Evolutionary conservation across 2,113 vertebrate genomes (phyloP).

Genomic region (Rhinopomastus cyanomelas): DNA sequence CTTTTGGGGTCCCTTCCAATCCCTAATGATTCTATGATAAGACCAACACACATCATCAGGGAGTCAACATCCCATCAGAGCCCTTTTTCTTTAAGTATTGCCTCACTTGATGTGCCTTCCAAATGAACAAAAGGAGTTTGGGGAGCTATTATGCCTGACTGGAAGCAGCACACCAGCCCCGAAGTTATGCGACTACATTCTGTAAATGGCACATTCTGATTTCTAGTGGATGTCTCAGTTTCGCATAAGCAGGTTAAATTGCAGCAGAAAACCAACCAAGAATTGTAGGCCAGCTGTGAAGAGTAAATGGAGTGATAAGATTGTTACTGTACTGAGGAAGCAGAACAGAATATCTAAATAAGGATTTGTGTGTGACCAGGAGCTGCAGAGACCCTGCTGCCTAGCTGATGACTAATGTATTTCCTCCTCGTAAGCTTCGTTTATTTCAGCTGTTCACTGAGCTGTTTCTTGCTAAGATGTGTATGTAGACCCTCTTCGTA

Average conservation of each 20-base stretch:
- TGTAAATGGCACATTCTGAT: not conserved
- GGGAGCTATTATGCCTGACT: not conserved
- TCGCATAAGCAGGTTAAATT: not conserved
- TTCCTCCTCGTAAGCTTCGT: slow-evolving; percentile 37
- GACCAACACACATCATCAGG: not conserved
- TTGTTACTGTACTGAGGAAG: slow-evolving; percentile 31
- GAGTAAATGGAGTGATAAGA: slow-evolving; percentile 42
- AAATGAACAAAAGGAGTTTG: not conserved
- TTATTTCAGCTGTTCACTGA: slow-evolving; percentile 20
- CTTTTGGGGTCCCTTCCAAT: too few species aligned
- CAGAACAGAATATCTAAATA: slow-evolving; percentile 35
- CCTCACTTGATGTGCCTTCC: not conserved
- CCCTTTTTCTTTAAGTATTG: not conserved
- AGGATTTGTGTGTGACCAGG: slow-evolving; percentile 21
- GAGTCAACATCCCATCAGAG: not conserved
- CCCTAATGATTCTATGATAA: too few species aligned
- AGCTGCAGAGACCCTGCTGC: slow-evolving; percentile 17
- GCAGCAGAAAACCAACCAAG: slow-evolving; percentile 32
- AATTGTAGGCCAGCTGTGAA: not conserved
- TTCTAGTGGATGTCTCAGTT: slow-evolving; percentile 3
- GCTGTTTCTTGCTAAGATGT: slow-evolving; percentile 1
- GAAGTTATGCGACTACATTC: not conserved
- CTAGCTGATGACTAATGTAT: slow-evolving; percentile 37
- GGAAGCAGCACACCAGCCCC: not conserved
- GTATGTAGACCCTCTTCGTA: not conserved